A percentile compares a stretch with the other conserved stretches of the same genome.
phyloP scores from a whole-genome alignment of 2,113 vertebrate genomes.

The Tympanuchus pallidicinctus region DNA sequence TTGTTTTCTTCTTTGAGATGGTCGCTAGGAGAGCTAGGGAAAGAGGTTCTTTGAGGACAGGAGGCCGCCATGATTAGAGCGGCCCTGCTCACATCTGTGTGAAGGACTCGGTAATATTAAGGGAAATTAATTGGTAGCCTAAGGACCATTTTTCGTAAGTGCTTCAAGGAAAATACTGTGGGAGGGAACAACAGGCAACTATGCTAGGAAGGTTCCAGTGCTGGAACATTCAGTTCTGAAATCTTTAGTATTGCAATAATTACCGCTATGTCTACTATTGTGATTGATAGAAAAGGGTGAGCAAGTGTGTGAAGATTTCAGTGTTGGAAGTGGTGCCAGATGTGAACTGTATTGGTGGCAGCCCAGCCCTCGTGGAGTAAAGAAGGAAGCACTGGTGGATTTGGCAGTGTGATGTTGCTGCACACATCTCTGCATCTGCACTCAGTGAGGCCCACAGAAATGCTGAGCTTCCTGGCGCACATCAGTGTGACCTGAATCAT shows the following conservation, averaged over 20 bases:
- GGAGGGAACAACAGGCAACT: not conserved
- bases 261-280: not conserved
- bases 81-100: not conserved
- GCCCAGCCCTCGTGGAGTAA: not conserved
- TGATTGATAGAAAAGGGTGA: not conserved
- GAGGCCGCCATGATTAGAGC: not conserved
- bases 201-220: not conserved
- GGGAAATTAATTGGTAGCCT: not conserved
- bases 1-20: not conserved
- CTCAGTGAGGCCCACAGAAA: not conserved
- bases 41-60: not conserved
- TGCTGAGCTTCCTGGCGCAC: slow-evolving; percentile 1
- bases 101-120: not conserved
- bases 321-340: not conserved
- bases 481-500: not conserved
- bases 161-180: not conserved
- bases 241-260: not conserved
- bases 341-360: not conserved
- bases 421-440: not conserved
- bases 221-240: not conserved
- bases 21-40: not conserved
- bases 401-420: not conserved
- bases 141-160: not conserved
- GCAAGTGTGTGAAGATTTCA: not conserved
- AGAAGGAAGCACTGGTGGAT: not conserved